A percentile compares a stretch with the other conserved stretches of the same genome.
These are phyloP conservation scores for Papilio protenor DNA, from an alignment of 2,888 invertebrate genomes.

Conservation along the genomic window DNA sequence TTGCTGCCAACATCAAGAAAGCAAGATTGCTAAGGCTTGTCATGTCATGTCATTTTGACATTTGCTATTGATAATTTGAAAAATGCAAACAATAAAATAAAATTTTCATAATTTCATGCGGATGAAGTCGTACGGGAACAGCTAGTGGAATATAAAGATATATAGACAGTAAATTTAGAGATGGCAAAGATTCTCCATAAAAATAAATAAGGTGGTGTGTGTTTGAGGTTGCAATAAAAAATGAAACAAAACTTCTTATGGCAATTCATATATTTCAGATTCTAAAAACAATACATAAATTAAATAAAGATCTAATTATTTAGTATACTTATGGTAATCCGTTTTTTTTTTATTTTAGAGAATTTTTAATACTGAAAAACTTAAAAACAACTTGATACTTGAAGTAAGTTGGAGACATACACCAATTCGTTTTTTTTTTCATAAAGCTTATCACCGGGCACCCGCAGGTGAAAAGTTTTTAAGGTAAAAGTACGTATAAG, in stretches of 20 bases:
- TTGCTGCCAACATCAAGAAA: too few relatives aligned
- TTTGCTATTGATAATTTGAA: too few relatives aligned
- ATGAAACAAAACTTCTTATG: constrained; percentile 8
- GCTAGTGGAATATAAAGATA: too few relatives aligned
- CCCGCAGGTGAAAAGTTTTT: not conserved
- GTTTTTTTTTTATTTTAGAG: constrained; percentile 5
- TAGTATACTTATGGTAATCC: not conserved
- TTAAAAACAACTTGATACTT: not conserved
- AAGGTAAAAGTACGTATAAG: not conserved
- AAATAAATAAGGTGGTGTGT: not conserved
- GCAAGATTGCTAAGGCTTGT: too few relatives aligned
- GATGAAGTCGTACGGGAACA: too few relatives aligned
- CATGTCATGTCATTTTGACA: too few relatives aligned
- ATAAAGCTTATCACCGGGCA: not conserved
- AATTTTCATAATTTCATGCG: too few relatives aligned
- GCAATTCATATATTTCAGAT: constrained; percentile 4
- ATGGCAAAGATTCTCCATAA: too few relatives aligned
- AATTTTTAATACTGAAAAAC: constrained; percentile 32
- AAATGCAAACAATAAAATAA: too few relatives aligned
- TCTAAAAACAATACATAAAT: not conserved
- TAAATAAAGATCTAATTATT: constrained; percentile 1
- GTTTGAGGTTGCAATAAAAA: not conserved
- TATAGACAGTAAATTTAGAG: too few relatives aligned
- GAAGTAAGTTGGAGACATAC: not conserved
- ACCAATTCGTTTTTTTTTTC: not conserved